A percentile compares a stretch with the other conserved stretches of the same genome.
phyloP scores from a whole-genome alignment of 1,140 invertebrate genomes.

The Araneus ventricosus region DNA sequence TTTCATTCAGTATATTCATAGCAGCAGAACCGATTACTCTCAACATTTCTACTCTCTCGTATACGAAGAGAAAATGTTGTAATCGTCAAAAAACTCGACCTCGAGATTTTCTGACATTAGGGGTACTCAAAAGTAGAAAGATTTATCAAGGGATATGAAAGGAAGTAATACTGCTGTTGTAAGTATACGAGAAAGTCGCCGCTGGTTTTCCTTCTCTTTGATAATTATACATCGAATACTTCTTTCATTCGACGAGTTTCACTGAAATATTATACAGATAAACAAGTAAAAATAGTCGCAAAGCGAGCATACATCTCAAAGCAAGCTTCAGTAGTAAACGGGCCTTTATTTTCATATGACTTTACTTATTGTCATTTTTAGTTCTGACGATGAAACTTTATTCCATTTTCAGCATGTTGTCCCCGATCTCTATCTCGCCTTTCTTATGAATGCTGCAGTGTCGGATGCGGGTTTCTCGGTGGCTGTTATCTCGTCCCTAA shows the following conservation, averaged over 20 bases:
- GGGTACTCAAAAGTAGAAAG: too few relatives aligned
- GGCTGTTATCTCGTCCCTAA: not conserved
- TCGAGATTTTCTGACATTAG: too few relatives aligned
- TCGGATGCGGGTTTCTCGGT: not conserved
- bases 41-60: too few relatives aligned
- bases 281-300: not conserved
- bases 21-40: too few relatives aligned
- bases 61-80: too few relatives aligned
- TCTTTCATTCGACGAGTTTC: not conserved
- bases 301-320: not conserved
- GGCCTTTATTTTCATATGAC: not conserved
- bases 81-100: too few relatives aligned
- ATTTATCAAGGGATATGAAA: too few relatives aligned
- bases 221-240: not conserved
- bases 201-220: too few relatives aligned
- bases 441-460: not conserved
- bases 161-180: too few relatives aligned
- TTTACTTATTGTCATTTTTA: not conserved
- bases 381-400: not conserved
- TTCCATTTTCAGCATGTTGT: not conserved
- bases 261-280: not conserved
- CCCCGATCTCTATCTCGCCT: not conserved
- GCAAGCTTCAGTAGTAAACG: not conserved
- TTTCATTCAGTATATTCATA: too few relatives aligned
- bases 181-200: too few relatives aligned